Evolutionary conservation across 2,888 invertebrate species (phyloP).

Genomic region (Cremastinae sp.): DNA sequence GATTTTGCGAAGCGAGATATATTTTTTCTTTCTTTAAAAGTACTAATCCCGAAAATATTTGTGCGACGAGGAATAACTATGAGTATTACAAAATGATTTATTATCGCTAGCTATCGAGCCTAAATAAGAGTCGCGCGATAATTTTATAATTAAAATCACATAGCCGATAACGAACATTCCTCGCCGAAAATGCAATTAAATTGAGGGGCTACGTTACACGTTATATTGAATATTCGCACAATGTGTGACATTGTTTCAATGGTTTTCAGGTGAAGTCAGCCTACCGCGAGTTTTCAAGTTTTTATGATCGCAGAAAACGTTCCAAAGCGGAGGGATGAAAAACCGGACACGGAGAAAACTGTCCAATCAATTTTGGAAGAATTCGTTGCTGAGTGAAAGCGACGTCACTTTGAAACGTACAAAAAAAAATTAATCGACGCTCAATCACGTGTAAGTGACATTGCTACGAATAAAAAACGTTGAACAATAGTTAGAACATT

Average conservation of each 20-base stretch:
- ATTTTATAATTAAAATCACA: conserved; percentile 58
- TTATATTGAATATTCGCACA: conserved; percentile 34
- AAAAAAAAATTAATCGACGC: background rate
- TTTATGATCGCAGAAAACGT: no score
- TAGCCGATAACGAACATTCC: conserved; percentile 53
- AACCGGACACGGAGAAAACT: no score
- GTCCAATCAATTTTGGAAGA: no score
- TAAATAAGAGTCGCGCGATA: conserved; percentile 42
- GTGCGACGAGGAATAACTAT: conserved; percentile 34
- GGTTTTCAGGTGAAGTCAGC: no score
- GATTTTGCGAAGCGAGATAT: conserved; percentile 1
- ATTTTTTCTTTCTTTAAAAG: conserved; percentile 30
- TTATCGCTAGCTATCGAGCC: conserved; percentile 45
- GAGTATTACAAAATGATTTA: conserved; percentile 49
- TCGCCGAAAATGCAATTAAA: conserved; percentile 26
- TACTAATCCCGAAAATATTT: conserved; percentile 48
- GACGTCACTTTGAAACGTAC: conserved; percentile 7
- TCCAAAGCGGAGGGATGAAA: no score
- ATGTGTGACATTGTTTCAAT: conserved; percentile 1
- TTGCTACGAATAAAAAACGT: no score
- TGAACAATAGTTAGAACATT: no score
- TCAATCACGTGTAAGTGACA: no score
- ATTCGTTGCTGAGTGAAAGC: background rate
- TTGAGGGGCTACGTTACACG: conserved; percentile 3
- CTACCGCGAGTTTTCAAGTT: no score